A percentile compares a stretch with the other conserved stretches of the same genome.
Evolutionary conservation across 2,888 invertebrate genomes (phyloP).

Genomic region (Amorpha juglandis): DNA sequence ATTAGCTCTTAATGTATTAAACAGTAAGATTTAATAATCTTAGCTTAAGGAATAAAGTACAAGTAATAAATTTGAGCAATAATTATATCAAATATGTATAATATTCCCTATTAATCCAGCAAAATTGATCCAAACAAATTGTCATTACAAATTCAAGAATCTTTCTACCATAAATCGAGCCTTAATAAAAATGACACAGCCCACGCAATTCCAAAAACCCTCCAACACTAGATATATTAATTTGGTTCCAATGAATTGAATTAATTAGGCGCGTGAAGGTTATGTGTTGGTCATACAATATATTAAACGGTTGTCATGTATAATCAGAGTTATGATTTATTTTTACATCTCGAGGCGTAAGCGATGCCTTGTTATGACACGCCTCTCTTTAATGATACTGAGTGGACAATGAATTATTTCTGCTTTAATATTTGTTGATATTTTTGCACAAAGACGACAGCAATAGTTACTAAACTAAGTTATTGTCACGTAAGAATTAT

Average conservation of each 20-base stretch:
- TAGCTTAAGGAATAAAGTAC: too few relatives aligned
- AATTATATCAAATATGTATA: too few relatives aligned
- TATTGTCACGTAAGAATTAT: too few relatives aligned
- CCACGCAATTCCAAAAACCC: constrained; percentile 26
- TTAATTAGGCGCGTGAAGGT: constrained; percentile 33
- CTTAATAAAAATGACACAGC: constrained; percentile 18
- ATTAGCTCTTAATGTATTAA: too few relatives aligned
- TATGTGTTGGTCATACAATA: constrained; percentile 29
- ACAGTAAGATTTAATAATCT: too few relatives aligned
- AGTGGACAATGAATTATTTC: neutral
- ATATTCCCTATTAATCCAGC: too few relatives aligned
- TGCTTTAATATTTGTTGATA: constrained; percentile 5
- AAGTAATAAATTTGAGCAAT: too few relatives aligned
- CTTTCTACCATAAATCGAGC: neutral
- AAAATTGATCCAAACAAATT: too few relatives aligned
- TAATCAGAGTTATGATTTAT: constrained; percentile 30
- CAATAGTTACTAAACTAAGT: too few relatives aligned
- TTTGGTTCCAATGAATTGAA: constrained; percentile 32
- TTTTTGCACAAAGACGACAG: neutral
- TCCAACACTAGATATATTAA: constrained; percentile 31
- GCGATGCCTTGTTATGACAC: constrained; percentile 19
- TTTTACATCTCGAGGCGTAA: neutral
- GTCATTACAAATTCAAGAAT: too few relatives aligned
- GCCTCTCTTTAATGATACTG: neutral
- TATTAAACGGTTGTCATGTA: constrained; percentile 30